These are phyloP conservation scores for Gonatopus flavifemur DNA, from an alignment of 1,140 invertebrate species.

Conservation along the genomic window DNA sequence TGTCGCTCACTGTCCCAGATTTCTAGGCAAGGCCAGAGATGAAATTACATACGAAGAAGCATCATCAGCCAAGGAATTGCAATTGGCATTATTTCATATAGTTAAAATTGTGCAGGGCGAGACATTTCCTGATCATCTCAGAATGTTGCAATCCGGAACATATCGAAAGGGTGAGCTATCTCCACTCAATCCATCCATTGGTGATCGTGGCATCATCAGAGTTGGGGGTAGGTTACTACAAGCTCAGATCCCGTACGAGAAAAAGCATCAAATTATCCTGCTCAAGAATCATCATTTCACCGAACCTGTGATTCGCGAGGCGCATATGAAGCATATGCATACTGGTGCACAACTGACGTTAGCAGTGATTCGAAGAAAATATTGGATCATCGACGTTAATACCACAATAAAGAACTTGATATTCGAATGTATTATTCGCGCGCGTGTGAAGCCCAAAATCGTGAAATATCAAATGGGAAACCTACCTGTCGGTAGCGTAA, in stretches of 20 bases:
- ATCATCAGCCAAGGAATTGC: no score
- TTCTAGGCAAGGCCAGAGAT: no score
- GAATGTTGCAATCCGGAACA: no score
- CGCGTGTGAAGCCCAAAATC: background rate
- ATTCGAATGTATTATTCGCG: background rate
- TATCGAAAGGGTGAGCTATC: background rate
- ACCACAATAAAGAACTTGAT: background rate
- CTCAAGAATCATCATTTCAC: background rate
- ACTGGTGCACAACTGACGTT: background rate
- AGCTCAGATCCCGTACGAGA: background rate
- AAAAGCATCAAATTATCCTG: background rate
- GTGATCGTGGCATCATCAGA: background rate
- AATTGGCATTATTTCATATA: no score
- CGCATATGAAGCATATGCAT: background rate
- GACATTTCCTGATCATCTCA: no score
- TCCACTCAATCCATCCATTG: background rate
- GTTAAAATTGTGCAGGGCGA: no score
- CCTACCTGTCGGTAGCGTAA: background rate
- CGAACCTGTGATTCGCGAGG: background rate
- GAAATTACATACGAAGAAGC: no score
- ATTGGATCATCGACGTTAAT: background rate
- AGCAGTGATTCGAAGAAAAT: background rate
- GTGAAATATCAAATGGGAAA: background rate
- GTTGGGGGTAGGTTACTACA: background rate
- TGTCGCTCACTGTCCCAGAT: no score